phyloP scores from a whole-genome alignment of 2,113 vertebrate species.

The Centropus bengalensis region DNA sequence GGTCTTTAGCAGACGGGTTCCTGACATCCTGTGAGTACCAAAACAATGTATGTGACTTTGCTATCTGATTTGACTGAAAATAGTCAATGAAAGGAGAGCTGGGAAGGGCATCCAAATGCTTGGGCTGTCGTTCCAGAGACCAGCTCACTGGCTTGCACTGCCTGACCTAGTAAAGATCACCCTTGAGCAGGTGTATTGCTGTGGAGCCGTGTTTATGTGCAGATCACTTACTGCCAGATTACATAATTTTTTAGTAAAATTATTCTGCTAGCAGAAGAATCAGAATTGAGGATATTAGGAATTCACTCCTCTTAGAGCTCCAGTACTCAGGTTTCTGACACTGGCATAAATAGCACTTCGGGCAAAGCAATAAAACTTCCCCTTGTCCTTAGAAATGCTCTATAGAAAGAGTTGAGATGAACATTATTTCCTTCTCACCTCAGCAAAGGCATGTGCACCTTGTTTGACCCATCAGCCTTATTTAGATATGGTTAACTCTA shows the following conservation, averaged over 20 bases:
- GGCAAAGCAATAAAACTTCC: not conserved
- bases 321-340: not conserved
- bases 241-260: not conserved
- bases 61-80: not conserved
- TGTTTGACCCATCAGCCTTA: not conserved
- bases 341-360: not conserved
- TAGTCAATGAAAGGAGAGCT: not conserved
- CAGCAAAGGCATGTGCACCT: not conserved
- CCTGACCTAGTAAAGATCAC: not conserved
- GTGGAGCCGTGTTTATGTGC: not conserved
- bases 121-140: not conserved
- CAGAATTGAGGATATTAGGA: not conserved
- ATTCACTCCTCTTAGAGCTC: not conserved
- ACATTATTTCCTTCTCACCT: not conserved
- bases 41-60: not conserved
- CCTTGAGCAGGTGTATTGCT: not conserved
- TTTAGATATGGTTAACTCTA: not conserved
- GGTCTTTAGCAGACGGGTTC: not conserved
- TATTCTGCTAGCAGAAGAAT: not conserved
- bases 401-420: not conserved
- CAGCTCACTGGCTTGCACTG: accelerated
- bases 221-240: not conserved
- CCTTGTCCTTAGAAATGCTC: not conserved
- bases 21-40: not conserved
- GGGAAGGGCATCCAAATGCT: not conserved